Percentiles rank a stretch among this genome's conserved stretches.
Conservation (phyloP, 2,888 invertebrate species). For the Oasisia sp. region DNA sequence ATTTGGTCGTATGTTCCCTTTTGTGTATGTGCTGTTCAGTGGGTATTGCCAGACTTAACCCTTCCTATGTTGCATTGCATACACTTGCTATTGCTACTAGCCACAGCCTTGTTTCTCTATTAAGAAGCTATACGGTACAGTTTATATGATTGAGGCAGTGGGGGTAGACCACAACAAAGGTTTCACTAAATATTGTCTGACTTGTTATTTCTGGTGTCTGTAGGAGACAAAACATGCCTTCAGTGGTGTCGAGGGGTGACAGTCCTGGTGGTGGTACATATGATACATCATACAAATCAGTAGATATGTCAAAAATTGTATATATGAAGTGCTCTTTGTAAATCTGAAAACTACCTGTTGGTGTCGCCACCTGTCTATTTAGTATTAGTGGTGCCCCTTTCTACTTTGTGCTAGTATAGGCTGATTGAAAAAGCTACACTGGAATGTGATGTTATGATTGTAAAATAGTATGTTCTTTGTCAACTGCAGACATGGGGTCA, state of each 20-base stretch:
- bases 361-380: neutral
- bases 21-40: neutral
- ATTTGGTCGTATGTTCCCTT: neutral
- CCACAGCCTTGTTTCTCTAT: neutral
- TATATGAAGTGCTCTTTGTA: neutral
- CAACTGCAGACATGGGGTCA: too few species aligned
- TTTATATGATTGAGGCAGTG: neutral
- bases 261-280: neutral
- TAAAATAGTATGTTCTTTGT: too few species aligned
- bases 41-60: neutral
- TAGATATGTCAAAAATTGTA: neutral
- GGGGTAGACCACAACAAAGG: neutral
- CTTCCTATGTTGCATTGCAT: neutral
- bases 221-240: neutral
- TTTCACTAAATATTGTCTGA: neutral
- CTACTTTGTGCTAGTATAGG: too few species aligned
- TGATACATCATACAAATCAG: neutral
- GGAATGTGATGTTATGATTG: too few species aligned
- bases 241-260: neutral
- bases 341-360: neutral
- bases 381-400: too few species aligned
- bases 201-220: neutral
- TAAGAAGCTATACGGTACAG: neutral
- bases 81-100: neutral
- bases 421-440: too few species aligned